These are phyloP conservation scores for Limnodromus scolopaceus DNA, from an alignment of 2,797 vertebrate species.

Conservation along the genomic window DNA sequence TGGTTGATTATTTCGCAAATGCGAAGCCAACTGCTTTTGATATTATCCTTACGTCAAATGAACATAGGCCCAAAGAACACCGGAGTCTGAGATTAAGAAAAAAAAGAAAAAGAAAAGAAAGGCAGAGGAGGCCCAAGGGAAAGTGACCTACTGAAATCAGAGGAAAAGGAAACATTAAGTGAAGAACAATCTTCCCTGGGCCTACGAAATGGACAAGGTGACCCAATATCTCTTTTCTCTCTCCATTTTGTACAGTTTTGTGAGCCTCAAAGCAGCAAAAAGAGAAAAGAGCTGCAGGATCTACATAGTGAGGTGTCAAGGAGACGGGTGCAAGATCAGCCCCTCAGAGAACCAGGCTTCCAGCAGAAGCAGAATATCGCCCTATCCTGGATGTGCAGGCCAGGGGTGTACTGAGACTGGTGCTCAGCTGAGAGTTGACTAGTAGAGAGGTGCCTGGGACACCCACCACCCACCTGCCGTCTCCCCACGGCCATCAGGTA, in stretches of 20 bases:
- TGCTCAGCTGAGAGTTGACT: not conserved
- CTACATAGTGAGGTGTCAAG: accelerated
- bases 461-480: accelerated
- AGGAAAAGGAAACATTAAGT: not conserved
- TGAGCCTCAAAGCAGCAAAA: not conserved
- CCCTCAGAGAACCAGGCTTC: not conserved
- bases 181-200: not conserved
- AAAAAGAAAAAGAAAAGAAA: not conserved
- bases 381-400: accelerated
- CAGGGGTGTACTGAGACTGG: accelerated
- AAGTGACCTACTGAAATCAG: not conserved
- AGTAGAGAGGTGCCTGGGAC: accelerated
- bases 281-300: not conserved
- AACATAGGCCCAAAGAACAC: not conserved
- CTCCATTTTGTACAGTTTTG: not conserved
- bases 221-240: not conserved
- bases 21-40: not conserved
- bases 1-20: not conserved
- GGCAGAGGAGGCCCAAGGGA: not conserved
- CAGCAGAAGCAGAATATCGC: not conserved
- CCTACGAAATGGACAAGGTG: not conserved
- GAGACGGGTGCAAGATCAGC: not conserved
- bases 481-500: accelerated
- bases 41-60: not conserved
- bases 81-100: not conserved